These are phyloP conservation scores for Netelia melanura DNA, from an alignment of 2,888 invertebrate genomes.

Conservation along the genomic window DNA sequence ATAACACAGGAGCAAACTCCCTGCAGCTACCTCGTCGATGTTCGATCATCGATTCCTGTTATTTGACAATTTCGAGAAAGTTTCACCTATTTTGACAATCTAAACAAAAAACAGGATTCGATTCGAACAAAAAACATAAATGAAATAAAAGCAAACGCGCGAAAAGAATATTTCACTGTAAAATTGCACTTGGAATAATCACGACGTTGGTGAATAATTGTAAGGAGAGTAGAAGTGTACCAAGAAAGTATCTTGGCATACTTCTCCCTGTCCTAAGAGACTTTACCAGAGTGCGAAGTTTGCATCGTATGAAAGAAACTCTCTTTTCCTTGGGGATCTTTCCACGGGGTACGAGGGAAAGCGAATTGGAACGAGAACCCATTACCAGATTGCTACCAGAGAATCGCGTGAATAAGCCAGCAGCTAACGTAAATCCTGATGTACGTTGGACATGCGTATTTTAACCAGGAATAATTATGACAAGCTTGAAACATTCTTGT, in stretches of 20 bases:
- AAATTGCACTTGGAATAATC: constrained; percentile 60
- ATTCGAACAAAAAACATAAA: too few species aligned
- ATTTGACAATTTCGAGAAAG: too few species aligned
- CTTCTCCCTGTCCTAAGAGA: neutral
- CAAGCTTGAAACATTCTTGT: constrained; percentile 41
- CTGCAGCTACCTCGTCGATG: too few species aligned
- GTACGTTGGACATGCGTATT: constrained; percentile 29
- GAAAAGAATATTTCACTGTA: constrained; percentile 6
- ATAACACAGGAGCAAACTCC: too few species aligned
- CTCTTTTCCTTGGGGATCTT: constrained; percentile 45
- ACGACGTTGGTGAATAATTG: constrained; percentile 49
- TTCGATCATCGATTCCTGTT: too few species aligned
- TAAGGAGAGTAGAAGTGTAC: constrained; percentile 8
- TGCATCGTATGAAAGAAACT: constrained; percentile 35
- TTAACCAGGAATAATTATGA: constrained; percentile 43
- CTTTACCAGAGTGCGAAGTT: constrained; percentile 16
- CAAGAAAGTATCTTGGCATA: constrained; percentile 19
- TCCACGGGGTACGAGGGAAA: constrained; percentile 24
- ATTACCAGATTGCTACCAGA: constrained; percentile 64
- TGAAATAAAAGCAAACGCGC: neutral
- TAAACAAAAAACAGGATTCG: too few species aligned
- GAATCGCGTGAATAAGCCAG: constrained; percentile 57
- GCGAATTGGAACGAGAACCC: constrained; percentile 36
- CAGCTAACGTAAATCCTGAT: constrained; percentile 35
- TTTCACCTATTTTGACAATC: too few species aligned